phyloP scores from a whole-genome alignment of 2,888 invertebrate genomes.

The Caenorhabditis drosophilae region DNA sequence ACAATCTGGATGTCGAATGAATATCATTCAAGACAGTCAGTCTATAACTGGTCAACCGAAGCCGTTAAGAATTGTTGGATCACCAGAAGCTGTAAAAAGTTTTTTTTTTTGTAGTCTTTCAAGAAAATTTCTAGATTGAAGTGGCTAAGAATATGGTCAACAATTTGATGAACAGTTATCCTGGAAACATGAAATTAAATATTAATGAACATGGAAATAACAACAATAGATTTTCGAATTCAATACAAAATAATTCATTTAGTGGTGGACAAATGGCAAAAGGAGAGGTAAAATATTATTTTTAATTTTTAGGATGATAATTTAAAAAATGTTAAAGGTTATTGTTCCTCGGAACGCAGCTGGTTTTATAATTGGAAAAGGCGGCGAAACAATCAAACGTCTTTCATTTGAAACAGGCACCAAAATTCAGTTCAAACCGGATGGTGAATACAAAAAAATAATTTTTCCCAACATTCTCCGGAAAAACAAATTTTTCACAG shows the following conservation, averaged over 20 bases:
- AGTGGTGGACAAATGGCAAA: conserved; percentile 7
- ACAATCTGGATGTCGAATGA: conserved; percentile 96
- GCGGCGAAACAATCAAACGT: conserved; percentile 96
- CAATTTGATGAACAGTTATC: conserved; percentile 15
- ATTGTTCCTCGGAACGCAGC: conserved; percentile 90
- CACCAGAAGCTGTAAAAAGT: conserved; percentile 77
- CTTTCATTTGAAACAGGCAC: conserved; percentile 93
- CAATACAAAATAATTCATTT: background rate
- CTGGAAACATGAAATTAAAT: too few relatives aligned
- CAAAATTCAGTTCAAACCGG: conserved; percentile 84
- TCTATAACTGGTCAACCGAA: conserved; percentile 86
- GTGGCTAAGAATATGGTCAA: conserved; percentile 18
- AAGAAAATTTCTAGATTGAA: conserved; percentile 13
- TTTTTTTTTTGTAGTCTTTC: conserved; percentile 44
- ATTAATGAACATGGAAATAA: conserved; percentile 6
- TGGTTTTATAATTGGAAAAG: conserved; percentile 94
- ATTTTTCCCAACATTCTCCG: too few relatives aligned
- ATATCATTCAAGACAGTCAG: conserved; percentile 89
- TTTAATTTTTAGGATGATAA: too few relatives aligned
- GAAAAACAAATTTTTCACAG: conserved; percentile 8
- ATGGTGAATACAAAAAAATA: conserved; percentile 69
- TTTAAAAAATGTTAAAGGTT: too few relatives aligned
- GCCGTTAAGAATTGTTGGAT: conserved; percentile 91
- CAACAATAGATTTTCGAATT: background rate
- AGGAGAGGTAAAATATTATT: conserved; percentile 73